Percentiles rank a stretch among this genome's conserved stretches.
phyloP scores from a whole-genome alignment of 2,113 vertebrate genomes.

The Callospermophilus lateralis region DNA sequence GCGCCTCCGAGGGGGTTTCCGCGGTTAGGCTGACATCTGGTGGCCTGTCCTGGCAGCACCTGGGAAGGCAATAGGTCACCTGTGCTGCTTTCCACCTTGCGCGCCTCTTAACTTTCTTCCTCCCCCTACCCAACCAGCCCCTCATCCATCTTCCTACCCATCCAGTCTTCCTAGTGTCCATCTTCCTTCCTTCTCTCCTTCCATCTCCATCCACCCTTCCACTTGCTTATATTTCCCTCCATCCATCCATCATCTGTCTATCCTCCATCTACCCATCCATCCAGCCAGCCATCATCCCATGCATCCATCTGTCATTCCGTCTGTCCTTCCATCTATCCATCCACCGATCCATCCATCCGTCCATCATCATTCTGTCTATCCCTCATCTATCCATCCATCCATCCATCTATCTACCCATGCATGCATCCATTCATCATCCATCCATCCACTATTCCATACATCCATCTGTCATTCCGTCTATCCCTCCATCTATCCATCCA shows the following conservation, averaged over 20 bases:
- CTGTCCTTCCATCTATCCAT: too few species aligned
- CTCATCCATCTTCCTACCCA: neutral
- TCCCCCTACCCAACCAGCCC: neutral
- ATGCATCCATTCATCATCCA: neutral
- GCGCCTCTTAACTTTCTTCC: neutral
- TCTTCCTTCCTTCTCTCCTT: too few species aligned
- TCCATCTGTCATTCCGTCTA: too few species aligned
- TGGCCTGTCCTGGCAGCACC: neutral
- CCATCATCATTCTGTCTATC: too few species aligned
- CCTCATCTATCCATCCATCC: neutral
- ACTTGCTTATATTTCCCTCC: too few species aligned
- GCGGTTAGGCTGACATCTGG: constrained; percentile 63
- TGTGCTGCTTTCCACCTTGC: fast-evolving
- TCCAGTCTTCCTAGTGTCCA: neutral
- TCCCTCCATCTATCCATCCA: neutral
- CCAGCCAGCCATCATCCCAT: too few species aligned
- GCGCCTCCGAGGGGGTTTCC: neutral
- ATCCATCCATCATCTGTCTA: neutral
- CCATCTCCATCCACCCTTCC: neutral
- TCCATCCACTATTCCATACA: too few species aligned
- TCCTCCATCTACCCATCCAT: too few species aligned
- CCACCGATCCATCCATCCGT: neutral
- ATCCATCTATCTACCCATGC: too few species aligned
- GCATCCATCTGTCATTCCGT: too few species aligned
- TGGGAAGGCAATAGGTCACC: neutral